Percentiles rank a stretch among this genome's conserved stretches.
Conservation (phyloP, 37 sponge, comb jelly and placozoan genomes). For the Agelas oroides region DNA sequence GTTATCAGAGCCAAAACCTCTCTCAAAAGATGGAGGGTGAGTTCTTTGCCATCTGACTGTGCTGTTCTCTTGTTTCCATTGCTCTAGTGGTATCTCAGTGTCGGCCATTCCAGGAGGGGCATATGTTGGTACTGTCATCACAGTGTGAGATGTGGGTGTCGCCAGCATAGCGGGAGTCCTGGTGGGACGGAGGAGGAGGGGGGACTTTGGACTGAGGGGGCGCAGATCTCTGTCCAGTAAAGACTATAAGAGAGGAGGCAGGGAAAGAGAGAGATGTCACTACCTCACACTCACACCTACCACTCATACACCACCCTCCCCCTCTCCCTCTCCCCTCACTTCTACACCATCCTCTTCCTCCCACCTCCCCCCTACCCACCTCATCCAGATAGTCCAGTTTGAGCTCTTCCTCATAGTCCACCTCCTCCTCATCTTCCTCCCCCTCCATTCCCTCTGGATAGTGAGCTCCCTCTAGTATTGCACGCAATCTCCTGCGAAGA, state of each 20-base stretch:
- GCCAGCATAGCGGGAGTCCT: neutral
- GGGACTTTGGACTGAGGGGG: neutral
- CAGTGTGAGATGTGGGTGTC: neutral
- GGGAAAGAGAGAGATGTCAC: neutral
- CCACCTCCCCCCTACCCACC: neutral
- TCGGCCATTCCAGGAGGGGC: constrained; percentile 24
- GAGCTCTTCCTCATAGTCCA: constrained; percentile 38
- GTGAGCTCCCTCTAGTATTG: neutral
- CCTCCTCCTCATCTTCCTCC: constrained; percentile 9
- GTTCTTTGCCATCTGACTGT: too few species aligned
- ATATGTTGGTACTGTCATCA: constrained; percentile 6
- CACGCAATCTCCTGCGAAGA: constrained; percentile 6
- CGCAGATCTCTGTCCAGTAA: neutral
- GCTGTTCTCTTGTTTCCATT: too few species aligned
- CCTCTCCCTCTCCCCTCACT: too few species aligned
- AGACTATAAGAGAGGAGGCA: neutral
- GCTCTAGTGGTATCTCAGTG: neutral
- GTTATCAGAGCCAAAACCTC: too few species aligned
- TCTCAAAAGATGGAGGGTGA: too few species aligned
- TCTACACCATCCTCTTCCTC: neutral
- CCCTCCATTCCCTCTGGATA: neutral
- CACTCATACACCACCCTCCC: neutral
- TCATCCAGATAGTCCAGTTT: constrained; percentile 24
- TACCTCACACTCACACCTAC: too few species aligned
- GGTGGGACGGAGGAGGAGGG: neutral